Evolutionary conservation across 2,888 invertebrate genomes (phyloP).

Genomic region (Cephus pygmeus): DNA sequence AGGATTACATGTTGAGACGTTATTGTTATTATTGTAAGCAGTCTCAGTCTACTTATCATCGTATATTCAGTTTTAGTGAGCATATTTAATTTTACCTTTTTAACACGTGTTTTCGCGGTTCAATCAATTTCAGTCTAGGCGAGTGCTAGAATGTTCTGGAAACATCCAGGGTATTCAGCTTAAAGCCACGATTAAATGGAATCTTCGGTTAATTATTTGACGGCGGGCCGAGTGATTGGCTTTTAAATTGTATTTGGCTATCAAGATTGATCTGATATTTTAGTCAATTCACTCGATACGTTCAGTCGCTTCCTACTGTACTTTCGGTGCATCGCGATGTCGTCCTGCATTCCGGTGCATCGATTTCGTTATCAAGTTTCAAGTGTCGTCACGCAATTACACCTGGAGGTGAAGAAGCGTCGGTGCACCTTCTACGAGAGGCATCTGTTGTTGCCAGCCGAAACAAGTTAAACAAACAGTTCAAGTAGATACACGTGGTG

Average conservation of each 20-base stretch:
- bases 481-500: background rate
- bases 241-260: background rate
- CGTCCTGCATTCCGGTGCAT: background rate
- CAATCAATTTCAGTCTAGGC: background rate
- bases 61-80: background rate
- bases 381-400: background rate
- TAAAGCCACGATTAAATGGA: background rate
- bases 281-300: background rate
- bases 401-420: background rate
- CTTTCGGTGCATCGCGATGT: background rate
- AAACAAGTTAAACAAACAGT: background rate
- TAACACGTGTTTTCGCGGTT: background rate
- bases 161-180: background rate
- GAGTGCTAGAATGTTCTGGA: background rate
- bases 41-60: background rate
- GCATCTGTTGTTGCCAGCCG: background rate
- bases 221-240: background rate
- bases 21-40: background rate
- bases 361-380: background rate
- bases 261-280: background rate
- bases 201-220: background rate
- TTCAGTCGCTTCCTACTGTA: background rate
- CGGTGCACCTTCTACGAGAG: background rate
- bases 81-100: background rate
- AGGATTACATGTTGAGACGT: background rate